phyloP scores from a whole-genome alignment of 2,113 vertebrate genomes.

The Leptobrachium leishanense region DNA sequence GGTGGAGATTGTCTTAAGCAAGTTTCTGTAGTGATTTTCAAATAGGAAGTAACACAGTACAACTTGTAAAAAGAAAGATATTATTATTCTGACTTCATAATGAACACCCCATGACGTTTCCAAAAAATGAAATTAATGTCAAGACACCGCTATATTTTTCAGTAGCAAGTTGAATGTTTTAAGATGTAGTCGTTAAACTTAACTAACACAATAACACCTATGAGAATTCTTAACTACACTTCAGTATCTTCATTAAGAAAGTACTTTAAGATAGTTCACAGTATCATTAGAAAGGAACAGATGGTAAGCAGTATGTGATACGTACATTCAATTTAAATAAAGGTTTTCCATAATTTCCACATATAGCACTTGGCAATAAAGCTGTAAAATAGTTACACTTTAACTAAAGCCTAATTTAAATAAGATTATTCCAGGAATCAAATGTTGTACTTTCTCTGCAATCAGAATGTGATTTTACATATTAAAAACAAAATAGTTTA shows the following conservation, averaged over 20 bases:
- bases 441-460: slow-evolving; percentile 4
- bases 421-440: neutral
- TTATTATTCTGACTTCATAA: neutral
- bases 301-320: slow-evolving; percentile 45
- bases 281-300: slow-evolving; percentile 47
- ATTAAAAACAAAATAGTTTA: neutral
- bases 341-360: slow-evolving; percentile 39
- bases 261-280: slow-evolving; percentile 44
- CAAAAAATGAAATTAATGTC: slow-evolving; percentile 24
- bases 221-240: slow-evolving; percentile 49
- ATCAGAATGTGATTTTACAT: neutral
- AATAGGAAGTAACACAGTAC: too few species aligned
- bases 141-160: slow-evolving; percentile 9
- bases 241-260: slow-evolving; percentile 49
- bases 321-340: slow-evolving; percentile 45
- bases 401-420: slow-evolving; percentile 13
- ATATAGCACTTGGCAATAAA: slow-evolving; percentile 35
- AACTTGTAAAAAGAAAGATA: too few species aligned
- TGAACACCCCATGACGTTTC: slow-evolving; percentile 2
- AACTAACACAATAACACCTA: slow-evolving; percentile 47
- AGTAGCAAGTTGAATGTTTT: slow-evolving; percentile 18
- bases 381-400: slow-evolving; percentile 7
- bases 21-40: too few species aligned
- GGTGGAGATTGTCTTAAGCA: too few species aligned
- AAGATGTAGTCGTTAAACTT: slow-evolving; percentile 48